Percentiles rank a stretch among this genome's conserved stretches.
Conservation (phyloP, 2,888 invertebrate genomes). For the Eucriotettix oculatus region DNA sequence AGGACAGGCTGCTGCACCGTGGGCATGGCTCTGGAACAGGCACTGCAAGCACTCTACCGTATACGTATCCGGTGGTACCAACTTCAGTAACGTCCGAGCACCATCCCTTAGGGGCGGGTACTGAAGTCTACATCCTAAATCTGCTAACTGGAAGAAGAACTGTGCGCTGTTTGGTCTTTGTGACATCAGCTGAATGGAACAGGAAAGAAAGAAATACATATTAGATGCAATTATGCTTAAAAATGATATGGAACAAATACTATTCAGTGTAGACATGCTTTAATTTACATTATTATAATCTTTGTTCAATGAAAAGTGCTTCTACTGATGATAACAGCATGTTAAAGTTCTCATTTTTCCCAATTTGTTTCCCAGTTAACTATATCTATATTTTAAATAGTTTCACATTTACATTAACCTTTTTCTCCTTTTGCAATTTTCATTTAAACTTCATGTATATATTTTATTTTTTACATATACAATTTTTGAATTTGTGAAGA, state of each 20-base stretch:
- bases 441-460: not conserved
- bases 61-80: constrained; percentile 59
- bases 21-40: constrained; percentile 13
- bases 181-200: constrained; percentile 50
- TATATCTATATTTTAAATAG: too few species aligned
- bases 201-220: constrained; percentile 14
- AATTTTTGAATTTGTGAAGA: not conserved
- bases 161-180: constrained; percentile 59
- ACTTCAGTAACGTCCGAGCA: constrained; percentile 57
- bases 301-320: too few species aligned
- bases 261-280: too few species aligned
- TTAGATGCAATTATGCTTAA: not conserved
- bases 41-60: constrained; percentile 39
- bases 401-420: too few species aligned
- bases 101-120: constrained; percentile 70
- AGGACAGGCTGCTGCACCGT: constrained; percentile 2
- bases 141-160: constrained; percentile 74
- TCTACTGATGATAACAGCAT: too few species aligned
- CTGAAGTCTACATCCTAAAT: constrained; percentile 67
- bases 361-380: too few species aligned
- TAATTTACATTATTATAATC: too few species aligned
- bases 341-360: too few species aligned
- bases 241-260: too few species aligned
- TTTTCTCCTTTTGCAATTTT: not conserved
- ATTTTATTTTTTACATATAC: not conserved